Evolutionary conservation across 2,888 invertebrate species (phyloP).

Genomic region (Eupeodes latifasciatus): DNA sequence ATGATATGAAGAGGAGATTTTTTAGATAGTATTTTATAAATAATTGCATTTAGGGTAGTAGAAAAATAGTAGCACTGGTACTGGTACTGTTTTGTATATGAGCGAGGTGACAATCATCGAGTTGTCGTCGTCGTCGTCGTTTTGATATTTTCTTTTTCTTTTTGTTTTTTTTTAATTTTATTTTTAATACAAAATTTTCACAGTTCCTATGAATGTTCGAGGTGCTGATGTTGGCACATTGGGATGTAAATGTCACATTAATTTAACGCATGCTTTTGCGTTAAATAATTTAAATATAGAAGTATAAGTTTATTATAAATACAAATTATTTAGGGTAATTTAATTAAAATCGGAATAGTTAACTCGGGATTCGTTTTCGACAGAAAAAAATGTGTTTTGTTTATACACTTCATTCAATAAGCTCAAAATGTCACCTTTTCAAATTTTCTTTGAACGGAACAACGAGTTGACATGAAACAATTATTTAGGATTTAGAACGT

Average conservation of each 20-base stretch:
- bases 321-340: neutral
- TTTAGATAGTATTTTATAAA: constrained; percentile 54
- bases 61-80: constrained; percentile 16
- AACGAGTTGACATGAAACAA: neutral
- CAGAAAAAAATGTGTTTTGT: neutral
- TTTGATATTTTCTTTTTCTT: constrained; percentile 37
- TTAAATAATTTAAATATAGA: neutral
- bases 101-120: constrained; percentile 21
- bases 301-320: neutral
- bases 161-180: constrained; percentile 60
- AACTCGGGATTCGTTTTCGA: neutral
- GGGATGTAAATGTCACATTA: constrained; percentile 44
- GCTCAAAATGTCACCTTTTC: neutral
- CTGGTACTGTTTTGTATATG: constrained; percentile 13
- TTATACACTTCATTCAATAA: neutral
- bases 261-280: constrained; percentile 26
- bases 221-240: constrained; percentile 43
- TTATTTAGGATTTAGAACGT: neutral
- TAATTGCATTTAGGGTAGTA: constrained; percentile 57
- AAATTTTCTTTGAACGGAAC: neutral
- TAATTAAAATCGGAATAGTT: neutral
- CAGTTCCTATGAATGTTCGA: constrained; percentile 12
- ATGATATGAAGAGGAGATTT: constrained; percentile 42
- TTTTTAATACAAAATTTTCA: constrained; percentile 40
- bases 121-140: constrained; percentile 30